Evolutionary conservation across 2,797 vertebrate species (phyloP).

Genomic region (Pangasius krempfi): DNA sequence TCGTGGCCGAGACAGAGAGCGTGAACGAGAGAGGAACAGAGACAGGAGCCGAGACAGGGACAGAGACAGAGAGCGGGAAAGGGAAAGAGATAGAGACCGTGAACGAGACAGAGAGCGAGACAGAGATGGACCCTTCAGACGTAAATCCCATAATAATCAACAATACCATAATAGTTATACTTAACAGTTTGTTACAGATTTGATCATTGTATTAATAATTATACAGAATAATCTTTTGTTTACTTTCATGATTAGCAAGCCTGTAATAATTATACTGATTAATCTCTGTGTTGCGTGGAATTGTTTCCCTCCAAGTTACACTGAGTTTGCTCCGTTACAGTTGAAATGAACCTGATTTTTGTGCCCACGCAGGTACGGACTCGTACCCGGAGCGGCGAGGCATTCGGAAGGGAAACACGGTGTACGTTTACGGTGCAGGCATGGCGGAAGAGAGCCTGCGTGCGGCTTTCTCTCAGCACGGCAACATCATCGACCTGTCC

Average conservation of each 20-base stretch:
- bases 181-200: background rate
- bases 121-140: slow-evolving; percentile 75
- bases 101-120: slow-evolving; percentile 59
- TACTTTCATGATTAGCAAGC: background rate
- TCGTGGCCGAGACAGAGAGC: slow-evolving; percentile 54
- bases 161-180: background rate
- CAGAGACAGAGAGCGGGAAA: slow-evolving; percentile 64
- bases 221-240: background rate
- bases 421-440: slow-evolving; percentile 88
- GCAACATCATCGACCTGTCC: slow-evolving; percentile 89
- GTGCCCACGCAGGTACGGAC: slow-evolving; percentile 78
- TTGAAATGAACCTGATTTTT: background rate
- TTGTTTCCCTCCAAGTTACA: background rate
- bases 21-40: slow-evolving; percentile 66
- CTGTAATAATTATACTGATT: background rate
- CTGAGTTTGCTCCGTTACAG: too few species aligned
- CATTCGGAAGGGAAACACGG: slow-evolving; percentile 89
- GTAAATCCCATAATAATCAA: slow-evolving; percentile 62
- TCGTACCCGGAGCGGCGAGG: slow-evolving; percentile 85
- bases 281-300: background rate
- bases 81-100: slow-evolving; percentile 65
- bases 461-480: slow-evolving; percentile 83
- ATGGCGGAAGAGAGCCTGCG: slow-evolving; percentile 84
- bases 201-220: background rate
- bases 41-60: slow-evolving; percentile 43